Evolutionary conservation across 2,113 vertebrate species (phyloP), one percentile per base, ranked within the genome.

Genomic region (Cyprinodon brontotheroides): DNA sequence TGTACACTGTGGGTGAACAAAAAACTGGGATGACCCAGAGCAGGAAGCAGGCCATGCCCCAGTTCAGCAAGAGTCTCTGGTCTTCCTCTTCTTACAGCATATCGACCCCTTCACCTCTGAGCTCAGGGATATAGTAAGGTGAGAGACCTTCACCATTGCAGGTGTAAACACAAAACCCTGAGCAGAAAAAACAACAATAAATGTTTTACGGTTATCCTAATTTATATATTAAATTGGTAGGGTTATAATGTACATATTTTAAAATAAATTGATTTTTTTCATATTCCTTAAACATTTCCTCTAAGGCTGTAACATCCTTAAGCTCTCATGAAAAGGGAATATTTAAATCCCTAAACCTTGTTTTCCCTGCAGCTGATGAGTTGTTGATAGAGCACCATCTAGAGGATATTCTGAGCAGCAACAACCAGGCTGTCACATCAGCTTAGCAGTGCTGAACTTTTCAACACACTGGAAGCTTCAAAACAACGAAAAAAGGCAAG

Each of bases 11-110:
- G n/a, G n/a, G n/a, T n/a, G n/a, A n/a, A n/a, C 75, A 41, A 74
- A 87, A 40, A 68, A 69, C 37, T 22, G 15, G 4, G 70, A 73
- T 22, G 71, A 75, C 57, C 17, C 64, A 38, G 68, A 77, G 72
- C 63, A 65, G 37, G 63, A 89, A 39, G 68, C 39, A 82, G n/a
- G 82, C 65, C 22, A 36, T 40, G 37, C 45, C 14, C 36, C 80
- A 17, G 65, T 93, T 57, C 78, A 89, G 60, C 94, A 95, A 83
- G n/a, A 91, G 75, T 47, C 86, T 96, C 80, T 90, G 62, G 85
- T 97, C 60, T 93, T 95, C 74, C 88, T 97, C 74, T 93, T 96
- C 75, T 82, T 96, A 72, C 87, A 91, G 48, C 90, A 94, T 81
- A 88, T 61, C 1, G 93, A 95, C 81, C 92, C 90, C 0, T 95